phyloP scores from a whole-genome alignment of 2,113 vertebrate genomes.

The Spizaetus ornatus region DNA sequence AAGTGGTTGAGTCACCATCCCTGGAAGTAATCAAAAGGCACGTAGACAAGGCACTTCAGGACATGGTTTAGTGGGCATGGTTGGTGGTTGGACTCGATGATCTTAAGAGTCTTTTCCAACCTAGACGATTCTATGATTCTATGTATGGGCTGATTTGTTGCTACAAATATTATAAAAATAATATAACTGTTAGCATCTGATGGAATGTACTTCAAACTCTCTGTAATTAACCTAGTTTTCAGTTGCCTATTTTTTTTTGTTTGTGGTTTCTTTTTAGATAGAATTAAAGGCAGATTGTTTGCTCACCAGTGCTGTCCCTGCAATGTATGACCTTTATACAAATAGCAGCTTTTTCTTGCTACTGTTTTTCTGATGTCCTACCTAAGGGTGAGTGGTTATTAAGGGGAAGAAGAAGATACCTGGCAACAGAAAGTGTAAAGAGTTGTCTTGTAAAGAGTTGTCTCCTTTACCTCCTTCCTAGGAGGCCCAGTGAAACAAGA shows the following conservation, averaged over 20 bases:
- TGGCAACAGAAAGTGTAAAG: not conserved
- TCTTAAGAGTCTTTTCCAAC: too few species aligned
- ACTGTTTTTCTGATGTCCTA: not conserved
- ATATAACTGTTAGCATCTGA: not conserved
- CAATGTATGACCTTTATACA: not conserved
- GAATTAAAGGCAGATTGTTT: not conserved
- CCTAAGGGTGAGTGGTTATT: not conserved
- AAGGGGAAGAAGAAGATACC: not conserved
- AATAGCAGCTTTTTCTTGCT: not conserved
- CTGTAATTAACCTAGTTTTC: not conserved
- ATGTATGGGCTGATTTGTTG: not conserved
- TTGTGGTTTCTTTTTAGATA: rapidly evolving
- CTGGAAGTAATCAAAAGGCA: too few species aligned
- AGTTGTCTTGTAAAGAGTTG: not conserved
- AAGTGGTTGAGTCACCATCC: too few species aligned
- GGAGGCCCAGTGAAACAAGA: not conserved
- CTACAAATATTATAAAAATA: not conserved
- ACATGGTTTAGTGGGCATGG: too few species aligned
- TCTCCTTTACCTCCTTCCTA: not conserved
- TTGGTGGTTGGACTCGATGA: too few species aligned
- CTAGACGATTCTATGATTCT: too few species aligned
- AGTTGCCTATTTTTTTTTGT: not conserved
- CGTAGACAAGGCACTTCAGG: too few species aligned
- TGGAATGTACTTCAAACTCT: not conserved
- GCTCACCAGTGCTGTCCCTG: not conserved